Conservation (phyloP, 2,113 vertebrate genomes). For the Gadus macrocephalus region DNA sequence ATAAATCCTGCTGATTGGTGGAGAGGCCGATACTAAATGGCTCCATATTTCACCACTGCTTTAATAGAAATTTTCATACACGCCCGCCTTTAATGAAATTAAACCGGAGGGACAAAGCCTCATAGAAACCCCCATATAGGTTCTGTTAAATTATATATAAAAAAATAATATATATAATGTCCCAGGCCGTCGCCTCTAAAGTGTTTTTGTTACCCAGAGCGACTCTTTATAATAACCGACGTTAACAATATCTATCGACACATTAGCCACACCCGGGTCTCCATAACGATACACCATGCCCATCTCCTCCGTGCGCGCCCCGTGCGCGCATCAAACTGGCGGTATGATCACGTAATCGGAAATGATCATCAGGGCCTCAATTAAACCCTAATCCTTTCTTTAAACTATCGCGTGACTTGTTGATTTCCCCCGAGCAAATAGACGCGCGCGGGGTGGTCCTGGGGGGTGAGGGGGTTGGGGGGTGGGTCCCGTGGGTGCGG, state of each 20-base stretch:
- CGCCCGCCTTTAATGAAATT: slow-evolving; percentile 98
- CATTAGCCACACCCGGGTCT: too few species aligned
- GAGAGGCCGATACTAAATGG: slow-evolving; percentile 98
- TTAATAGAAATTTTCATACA: slow-evolving; percentile 99
- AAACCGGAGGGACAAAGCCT: slow-evolving; percentile 76
- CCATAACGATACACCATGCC: too few species aligned
- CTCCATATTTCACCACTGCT: slow-evolving; percentile 98
- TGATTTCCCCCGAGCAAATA: slow-evolving; percentile 97
- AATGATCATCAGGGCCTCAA: slow-evolving; percentile 70
- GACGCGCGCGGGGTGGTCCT: slow-evolving; percentile 64
- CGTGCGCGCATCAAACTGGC: slow-evolving; percentile 53
- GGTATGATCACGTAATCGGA: slow-evolving; percentile 70
- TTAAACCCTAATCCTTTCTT: slow-evolving; percentile 63
- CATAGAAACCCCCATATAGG: too few species aligned
- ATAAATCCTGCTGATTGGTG: slow-evolving; percentile 98
- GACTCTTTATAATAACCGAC: too few species aligned
- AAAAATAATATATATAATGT: too few species aligned
- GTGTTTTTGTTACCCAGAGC: background rate
- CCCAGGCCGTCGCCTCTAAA: slow-evolving; percentile 10
- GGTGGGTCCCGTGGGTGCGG: slow-evolving; percentile 74
- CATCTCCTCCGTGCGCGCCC: background rate
- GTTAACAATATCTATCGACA: too few species aligned
- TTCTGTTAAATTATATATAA: too few species aligned
- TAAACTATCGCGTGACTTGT: slow-evolving; percentile 82
- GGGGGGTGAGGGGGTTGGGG: too few species aligned